Base-by-base conservation (phyloP, 2,113 vertebrate genomes). In the Motacilla alba region DNA sequence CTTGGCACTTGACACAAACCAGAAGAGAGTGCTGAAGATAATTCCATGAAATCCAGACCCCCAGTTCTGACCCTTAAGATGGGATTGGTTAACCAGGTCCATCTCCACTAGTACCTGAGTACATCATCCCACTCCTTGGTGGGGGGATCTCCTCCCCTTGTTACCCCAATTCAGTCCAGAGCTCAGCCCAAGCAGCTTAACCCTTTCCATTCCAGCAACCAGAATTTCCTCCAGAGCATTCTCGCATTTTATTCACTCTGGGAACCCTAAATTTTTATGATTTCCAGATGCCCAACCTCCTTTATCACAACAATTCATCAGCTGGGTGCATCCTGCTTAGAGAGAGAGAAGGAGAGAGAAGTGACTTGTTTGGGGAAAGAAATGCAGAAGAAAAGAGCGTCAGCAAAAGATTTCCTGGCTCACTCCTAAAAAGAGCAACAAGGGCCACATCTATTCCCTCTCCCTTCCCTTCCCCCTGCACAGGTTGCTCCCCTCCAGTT, bases 401-500 rank as follows among this genome's bases (percentile, higher is more conserved):
- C 79, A 63, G 55, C 39, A 20, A 19, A 47, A 64, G 39, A 52
- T 83, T 77, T 44, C 53, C 39, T 23, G 8, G 11, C 39, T 68
- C 19, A 3, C 35, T 62, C 76, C 44, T 30, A 28, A 77, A 72
- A 63, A 13, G 33, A 93, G 84, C 87, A 74, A 46, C 11, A 43
- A 80, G 47, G 79, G 81, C 47, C 50, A 9, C 13, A 53, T 50
- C 77, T 58, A 24, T 17, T 43, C 37, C 52, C 52, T 43, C 33
- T 80, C 55, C 58, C 47, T 89, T 37, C 84, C 60, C 67, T 46
- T 78, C 39, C 64, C 85, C 92, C 88, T 74, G 72, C 85, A 22
- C 82, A 95, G 91, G 85, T 91, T 91, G 90, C 87, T 96, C 96
- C 95, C 94, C 95, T 96, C 83, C 59, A 11, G 96, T 96, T 97